These are phyloP conservation scores for Potamilus streckersoni DNA, from an alignment of 1,140 invertebrate species.

Conservation along the genomic window DNA sequence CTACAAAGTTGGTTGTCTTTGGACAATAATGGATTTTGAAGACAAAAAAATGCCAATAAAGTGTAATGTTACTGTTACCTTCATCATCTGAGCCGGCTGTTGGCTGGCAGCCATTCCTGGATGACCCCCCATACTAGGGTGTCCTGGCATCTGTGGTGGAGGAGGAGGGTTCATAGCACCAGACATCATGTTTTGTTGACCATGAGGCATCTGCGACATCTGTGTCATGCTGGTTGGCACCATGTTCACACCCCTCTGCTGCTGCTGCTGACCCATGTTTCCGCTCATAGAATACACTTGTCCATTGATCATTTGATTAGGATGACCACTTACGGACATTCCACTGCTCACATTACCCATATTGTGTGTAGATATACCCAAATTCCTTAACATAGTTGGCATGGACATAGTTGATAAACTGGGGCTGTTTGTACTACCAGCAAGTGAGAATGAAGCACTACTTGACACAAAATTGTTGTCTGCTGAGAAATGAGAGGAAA, in stretches of 20 bases:
- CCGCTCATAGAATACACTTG: slow-evolving; percentile 52
- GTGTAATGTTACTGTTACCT: slow-evolving; percentile 23
- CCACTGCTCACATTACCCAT: slow-evolving; percentile 11
- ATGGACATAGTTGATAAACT: slow-evolving; percentile 31
- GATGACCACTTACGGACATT: slow-evolving; percentile 28
- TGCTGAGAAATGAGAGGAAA: slow-evolving; percentile 28
- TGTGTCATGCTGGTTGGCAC: slow-evolving; percentile 22
- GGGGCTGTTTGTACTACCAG: slow-evolving; percentile 9
- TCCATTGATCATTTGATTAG: slow-evolving; percentile 62
- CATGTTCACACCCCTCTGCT: slow-evolving; percentile 27
- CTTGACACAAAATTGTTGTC: slow-evolving; percentile 38
- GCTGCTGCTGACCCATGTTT: slow-evolving; percentile 28
- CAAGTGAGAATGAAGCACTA: slow-evolving; percentile 41
- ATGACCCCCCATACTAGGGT: slow-evolving; percentile 41
- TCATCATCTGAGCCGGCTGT: slow-evolving; percentile 44
- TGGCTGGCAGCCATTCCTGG: slow-evolving; percentile 45
- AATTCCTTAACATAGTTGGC: slow-evolving; percentile 3
- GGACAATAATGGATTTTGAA: no score
- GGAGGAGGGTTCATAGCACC: slow-evolving; percentile 34
- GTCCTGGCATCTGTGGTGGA: slow-evolving; percentile 39
- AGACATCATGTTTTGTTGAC: slow-evolving; percentile 45
- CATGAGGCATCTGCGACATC: slow-evolving; percentile 41
- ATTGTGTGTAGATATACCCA: slow-evolving; percentile 2
- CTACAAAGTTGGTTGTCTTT: no score
- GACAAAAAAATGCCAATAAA: no score